Evolutionary conservation across 2,113 vertebrate species (phyloP).

Genomic region (Eulemur rufifrons): DNA sequence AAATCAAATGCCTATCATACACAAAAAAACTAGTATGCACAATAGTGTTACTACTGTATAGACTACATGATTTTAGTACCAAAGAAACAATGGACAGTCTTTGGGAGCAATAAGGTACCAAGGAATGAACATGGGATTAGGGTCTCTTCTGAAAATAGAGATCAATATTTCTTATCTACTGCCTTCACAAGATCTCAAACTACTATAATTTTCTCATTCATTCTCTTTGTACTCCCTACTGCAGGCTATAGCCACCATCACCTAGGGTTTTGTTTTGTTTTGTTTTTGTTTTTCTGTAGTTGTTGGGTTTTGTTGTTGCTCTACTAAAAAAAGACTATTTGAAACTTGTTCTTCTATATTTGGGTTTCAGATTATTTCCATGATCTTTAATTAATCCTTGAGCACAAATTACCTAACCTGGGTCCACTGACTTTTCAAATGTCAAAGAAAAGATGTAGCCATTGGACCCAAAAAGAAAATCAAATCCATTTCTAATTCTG

Average conservation of each 20-base stretch:
- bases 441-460: background rate
- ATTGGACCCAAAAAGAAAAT: background rate
- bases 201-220: background rate
- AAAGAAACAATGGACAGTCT: background rate
- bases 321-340: background rate
- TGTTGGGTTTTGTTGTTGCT: background rate
- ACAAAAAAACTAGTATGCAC: background rate
- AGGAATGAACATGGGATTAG: background rate
- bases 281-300: background rate
- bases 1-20: background rate
- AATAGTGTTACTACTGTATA: background rate
- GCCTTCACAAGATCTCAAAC: background rate
- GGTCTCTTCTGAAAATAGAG: background rate
- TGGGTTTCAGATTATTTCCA: background rate
- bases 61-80: background rate
- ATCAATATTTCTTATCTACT: background rate
- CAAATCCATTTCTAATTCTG: background rate
- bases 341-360: background rate
- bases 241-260: background rate
- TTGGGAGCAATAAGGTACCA: background rate
- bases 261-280: background rate
- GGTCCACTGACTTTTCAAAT: background rate
- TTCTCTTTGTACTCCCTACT: background rate
- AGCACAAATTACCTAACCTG: background rate
- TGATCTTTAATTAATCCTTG: background rate